Conservation (phyloP, 2,888 invertebrate genomes). For the Latrodectus hesperus region DNA sequence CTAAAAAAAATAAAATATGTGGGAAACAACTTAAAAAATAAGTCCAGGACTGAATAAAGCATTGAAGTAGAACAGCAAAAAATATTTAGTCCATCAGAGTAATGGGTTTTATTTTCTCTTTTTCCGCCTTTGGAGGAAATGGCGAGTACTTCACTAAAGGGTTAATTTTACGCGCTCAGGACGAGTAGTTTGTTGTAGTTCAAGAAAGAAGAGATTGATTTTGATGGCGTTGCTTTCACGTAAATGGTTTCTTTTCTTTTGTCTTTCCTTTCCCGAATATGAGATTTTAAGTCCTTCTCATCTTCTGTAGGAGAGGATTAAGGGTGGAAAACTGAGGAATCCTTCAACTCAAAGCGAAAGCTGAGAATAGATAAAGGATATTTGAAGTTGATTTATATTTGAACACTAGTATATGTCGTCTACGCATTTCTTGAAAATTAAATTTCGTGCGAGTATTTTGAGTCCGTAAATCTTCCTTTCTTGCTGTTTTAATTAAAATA, state of each 20-base stretch:
- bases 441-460: too few relatives aligned
- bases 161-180: slow-evolving; percentile 53
- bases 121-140: slow-evolving; percentile 14
- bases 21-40: neutral
- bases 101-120: slow-evolving; percentile 57
- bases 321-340: neutral
- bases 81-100: slow-evolving; percentile 48
- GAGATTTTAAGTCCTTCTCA: slow-evolving; percentile 25
- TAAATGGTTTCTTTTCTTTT: slow-evolving; percentile 38
- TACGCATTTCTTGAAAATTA: too few relatives aligned
- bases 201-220: slow-evolving; percentile 52
- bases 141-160: slow-evolving; percentile 47
- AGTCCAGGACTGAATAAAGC: neutral
- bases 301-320: slow-evolving; percentile 5
- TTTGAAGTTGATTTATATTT: slow-evolving; percentile 1
- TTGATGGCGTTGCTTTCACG: slow-evolving; percentile 51
- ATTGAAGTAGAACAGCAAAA: neutral
- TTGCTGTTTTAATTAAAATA: too few relatives aligned
- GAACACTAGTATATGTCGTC: neutral
- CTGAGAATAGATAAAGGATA: neutral
- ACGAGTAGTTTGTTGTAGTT: slow-evolving; percentile 17
- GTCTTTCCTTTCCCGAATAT: slow-evolving; percentile 13
- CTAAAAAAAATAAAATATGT: neutral
- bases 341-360: neutral
- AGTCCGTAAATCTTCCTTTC: too few relatives aligned